Conservation (phyloP, 1,140 invertebrate species). For the Goniozus legneri region DNA sequence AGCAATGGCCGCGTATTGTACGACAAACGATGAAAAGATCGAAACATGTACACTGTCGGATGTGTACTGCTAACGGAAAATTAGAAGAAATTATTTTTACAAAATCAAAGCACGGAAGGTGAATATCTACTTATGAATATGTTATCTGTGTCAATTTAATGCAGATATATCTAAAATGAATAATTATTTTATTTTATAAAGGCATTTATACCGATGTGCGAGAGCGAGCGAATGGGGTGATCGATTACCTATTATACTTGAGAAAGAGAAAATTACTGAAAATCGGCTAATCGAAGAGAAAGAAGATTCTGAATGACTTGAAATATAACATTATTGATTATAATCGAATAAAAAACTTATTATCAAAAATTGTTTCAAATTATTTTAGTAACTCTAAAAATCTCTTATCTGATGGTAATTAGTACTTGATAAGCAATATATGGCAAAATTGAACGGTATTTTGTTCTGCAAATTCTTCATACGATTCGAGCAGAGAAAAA, state of each 20-base stretch:
- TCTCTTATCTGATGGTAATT: not conserved
- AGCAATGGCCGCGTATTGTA: slow-evolving; percentile 77
- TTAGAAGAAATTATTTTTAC: slow-evolving; percentile 77
- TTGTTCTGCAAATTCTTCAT: not conserved
- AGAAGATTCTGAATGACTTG: not conserved
- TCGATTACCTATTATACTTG: slow-evolving; percentile 60
- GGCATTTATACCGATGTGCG: slow-evolving; percentile 66
- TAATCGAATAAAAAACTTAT: not conserved
- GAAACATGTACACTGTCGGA: slow-evolving; percentile 70
- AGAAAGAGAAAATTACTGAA: slow-evolving; percentile 2
- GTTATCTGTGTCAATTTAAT: slow-evolving; percentile 15
- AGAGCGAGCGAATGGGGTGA: slow-evolving; percentile 72
- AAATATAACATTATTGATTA: too few species aligned
- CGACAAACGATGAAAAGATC: slow-evolving; percentile 62
- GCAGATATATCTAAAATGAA: not conserved
- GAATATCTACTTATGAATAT: slow-evolving; percentile 25
- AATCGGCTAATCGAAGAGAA: not conserved
- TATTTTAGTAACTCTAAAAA: not conserved
- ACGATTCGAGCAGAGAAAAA: not conserved
- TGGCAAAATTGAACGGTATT: not conserved
- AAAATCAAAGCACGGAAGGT: slow-evolving; percentile 70
- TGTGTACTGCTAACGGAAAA: slow-evolving; percentile 73
- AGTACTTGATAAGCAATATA: not conserved
- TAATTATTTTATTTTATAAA: slow-evolving; percentile 31
- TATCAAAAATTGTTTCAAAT: not conserved